A percentile compares a stretch with the other conserved stretches of the same genome.
phyloP scores from a whole-genome alignment of 2,797 vertebrate species.

The Delichon dasypus region DNA sequence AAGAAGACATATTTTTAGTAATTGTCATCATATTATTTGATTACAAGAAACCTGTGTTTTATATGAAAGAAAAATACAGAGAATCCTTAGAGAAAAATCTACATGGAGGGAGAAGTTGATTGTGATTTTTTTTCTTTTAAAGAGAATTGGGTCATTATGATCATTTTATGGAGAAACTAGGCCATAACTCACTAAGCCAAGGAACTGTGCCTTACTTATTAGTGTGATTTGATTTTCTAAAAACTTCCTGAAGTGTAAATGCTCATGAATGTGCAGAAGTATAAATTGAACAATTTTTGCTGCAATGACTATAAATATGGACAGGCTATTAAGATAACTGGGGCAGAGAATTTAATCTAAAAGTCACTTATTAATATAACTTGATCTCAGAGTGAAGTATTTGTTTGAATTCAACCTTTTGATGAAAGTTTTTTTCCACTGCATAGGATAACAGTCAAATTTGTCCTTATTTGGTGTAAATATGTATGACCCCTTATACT shows the following conservation, averaged over 20 bases:
- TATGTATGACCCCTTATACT: not conserved
- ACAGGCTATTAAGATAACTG: constrained; percentile 51
- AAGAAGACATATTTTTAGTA: not conserved
- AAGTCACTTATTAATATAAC: constrained; percentile 14
- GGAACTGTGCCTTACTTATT: constrained; percentile 49
- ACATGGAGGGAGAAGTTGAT: not conserved
- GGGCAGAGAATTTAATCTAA: constrained; percentile 50
- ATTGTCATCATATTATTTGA: not conserved
- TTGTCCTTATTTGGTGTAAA: not conserved
- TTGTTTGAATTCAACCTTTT: constrained; percentile 3
- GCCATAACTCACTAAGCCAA: constrained; percentile 45
- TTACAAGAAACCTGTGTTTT: not conserved
- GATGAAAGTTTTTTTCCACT: not conserved
- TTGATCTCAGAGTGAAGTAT: constrained; percentile 39
- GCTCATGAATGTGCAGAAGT: constrained; percentile 68
- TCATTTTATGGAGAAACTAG: constrained; percentile 42
- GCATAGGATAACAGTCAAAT: not conserved
- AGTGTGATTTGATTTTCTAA: constrained; percentile 44
- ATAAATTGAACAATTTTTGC: constrained; percentile 61
- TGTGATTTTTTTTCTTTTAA: not conserved
- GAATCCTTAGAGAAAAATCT: constrained; percentile 17
- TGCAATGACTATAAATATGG: constrained; percentile 56
- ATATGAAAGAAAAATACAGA: not conserved
- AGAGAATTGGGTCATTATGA: constrained; percentile 47
- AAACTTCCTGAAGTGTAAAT: constrained; percentile 44